Evolutionary conservation across 2,888 invertebrate species (phyloP), one percentile per base, ranked within the genome.

Genomic region (Panzeria rudis): DNA sequence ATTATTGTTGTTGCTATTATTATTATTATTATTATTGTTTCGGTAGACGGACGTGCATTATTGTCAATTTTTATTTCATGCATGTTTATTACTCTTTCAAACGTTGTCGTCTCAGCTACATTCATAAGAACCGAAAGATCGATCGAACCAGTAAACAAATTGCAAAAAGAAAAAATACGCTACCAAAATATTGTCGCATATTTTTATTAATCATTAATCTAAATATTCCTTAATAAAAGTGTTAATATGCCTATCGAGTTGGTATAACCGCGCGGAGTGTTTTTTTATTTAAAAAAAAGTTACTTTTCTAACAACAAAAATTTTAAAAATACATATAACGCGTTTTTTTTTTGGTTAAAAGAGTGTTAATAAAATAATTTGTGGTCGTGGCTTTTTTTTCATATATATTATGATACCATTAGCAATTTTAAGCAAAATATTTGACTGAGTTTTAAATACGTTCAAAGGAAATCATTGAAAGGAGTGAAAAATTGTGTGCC

Each of bases 71-170:
- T 76, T 72, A 66, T 69, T 82, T 82, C 75, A 71, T 76, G 8
- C 17, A 41, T 78, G 81, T 47, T 80, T 82, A 85, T 85, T 85
- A 85, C 78, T 85, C 82, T 85, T 85, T 78, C 59, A 82, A 85
- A 82, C 84, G 78, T 82, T 85, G 84, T 81, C 79, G 54, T 59
- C 75, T 75, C 84, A 69, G 81, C 76, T 81, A 85, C 81, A 71
- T 72, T 84, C 66, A 54, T 84, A 61, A 78, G 52, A 83, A 78
- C n/a, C 54, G 69, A 69, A 20, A 44, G 20, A 41, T 41, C 64
- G 25, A 25, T 72, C 41, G 20, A 41, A 9, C n/a, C 32, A 47
- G 50, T 61, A 61, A 62, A 35, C n/a, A 64, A 32, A 15, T 47
- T 25, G 44, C 4, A 2, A 52, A 76, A 76, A 69, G 1, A 56